These are phyloP conservation scores for Camelus dromedarius DNA, from an alignment of 2,113 vertebrate genomes.

Conservation along the genomic window DNA sequence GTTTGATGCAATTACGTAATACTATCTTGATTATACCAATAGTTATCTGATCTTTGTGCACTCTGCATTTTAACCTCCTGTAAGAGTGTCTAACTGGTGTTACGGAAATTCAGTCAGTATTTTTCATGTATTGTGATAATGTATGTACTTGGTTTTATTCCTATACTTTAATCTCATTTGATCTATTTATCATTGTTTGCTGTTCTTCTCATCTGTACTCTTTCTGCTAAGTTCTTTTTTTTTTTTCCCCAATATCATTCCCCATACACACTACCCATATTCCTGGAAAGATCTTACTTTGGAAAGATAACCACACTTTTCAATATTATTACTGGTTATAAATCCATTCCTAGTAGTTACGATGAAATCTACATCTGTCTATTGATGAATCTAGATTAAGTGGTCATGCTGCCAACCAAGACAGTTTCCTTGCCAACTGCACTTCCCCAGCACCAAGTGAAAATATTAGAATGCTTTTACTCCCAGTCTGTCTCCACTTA, in stretches of 20 bases:
- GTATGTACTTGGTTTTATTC: not conserved
- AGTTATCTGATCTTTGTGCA: not conserved
- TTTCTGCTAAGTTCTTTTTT: not conserved
- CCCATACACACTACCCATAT: not conserved
- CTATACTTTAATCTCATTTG: constrained; percentile 31
- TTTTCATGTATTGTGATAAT: constrained; percentile 14
- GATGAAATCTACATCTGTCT: not conserved
- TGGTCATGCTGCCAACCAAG: not conserved
- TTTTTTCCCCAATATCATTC: not conserved
- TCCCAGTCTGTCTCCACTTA: not conserved
- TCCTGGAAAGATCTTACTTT: not conserved
- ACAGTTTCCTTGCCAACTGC: not conserved
- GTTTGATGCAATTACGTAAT: not conserved
- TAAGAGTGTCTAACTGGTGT: not conserved
- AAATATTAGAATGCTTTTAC: not conserved
- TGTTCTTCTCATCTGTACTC: not conserved
- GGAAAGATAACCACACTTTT: not conserved
- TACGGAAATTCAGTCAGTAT: not conserved
- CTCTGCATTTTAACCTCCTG: constrained; percentile 13
- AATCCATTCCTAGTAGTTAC: not conserved
- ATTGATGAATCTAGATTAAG: not conserved
- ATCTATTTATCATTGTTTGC: not conserved
- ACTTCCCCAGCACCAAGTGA: not conserved
- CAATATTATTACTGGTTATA: not conserved
- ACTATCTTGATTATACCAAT: not conserved